A percentile compares a stretch with the other conserved stretches of the same genome.
These are phyloP conservation scores for Papilio machaon DNA, from an alignment of 1,140 invertebrate genomes.

Conservation along the genomic window DNA sequence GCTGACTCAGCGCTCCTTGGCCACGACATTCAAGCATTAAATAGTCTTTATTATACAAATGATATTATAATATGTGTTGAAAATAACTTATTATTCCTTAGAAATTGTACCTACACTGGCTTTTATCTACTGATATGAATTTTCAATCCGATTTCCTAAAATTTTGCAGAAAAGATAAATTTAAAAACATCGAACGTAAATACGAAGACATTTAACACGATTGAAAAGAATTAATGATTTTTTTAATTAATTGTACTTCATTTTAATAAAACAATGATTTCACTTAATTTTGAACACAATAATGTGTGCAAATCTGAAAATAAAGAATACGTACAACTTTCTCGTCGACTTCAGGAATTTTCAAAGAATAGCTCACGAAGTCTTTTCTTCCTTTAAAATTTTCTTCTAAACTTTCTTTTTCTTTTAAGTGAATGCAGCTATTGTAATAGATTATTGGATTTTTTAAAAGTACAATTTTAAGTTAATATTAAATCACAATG, in stretches of 20 bases:
- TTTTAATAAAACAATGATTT: too few species aligned
- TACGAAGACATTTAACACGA: too few species aligned
- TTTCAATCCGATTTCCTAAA: neutral
- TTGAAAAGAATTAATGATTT: too few species aligned
- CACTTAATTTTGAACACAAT: too few species aligned
- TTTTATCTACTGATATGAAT: too few species aligned
- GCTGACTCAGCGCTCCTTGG: neutral
- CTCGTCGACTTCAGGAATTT: neutral
- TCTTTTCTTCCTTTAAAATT: neutral
- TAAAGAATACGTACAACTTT: neutral
- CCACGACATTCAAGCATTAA: constrained; percentile 26
- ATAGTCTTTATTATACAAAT: constrained; percentile 8
- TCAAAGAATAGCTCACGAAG: neutral
- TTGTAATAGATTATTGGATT: neutral
- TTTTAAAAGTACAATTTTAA: neutral
- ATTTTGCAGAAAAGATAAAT: too few species aligned
- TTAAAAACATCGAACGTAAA: too few species aligned
- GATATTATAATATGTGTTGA: constrained; percentile 2
- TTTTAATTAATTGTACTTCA: too few species aligned
- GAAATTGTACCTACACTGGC: too few species aligned
- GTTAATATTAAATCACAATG: too few species aligned
- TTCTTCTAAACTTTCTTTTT: neutral
- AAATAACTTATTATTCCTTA: neutral
- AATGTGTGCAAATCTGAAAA: too few species aligned
- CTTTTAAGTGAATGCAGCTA: neutral